A percentile compares a stretch with the other conserved stretches of the same genome.
Evolutionary conservation across 2,888 invertebrate genomes (phyloP).

Genomic region (Sminthurinus aureus): DNA sequence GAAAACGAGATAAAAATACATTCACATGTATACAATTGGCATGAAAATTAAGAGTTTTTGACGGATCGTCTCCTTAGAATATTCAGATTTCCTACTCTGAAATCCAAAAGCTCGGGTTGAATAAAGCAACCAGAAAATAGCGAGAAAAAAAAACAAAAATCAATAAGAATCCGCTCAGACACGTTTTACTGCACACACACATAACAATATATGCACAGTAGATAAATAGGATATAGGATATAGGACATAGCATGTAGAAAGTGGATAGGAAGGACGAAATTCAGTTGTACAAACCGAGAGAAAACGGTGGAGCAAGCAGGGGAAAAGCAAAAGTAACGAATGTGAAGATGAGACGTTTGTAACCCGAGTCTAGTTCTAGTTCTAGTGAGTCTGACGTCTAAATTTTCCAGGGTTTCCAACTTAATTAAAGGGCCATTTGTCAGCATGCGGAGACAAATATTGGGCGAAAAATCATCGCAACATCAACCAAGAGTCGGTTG

Average conservation of each 20-base stretch:
- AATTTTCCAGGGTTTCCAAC: constrained; percentile 36
- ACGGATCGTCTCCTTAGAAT: not conserved
- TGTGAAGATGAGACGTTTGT: constrained; percentile 40
- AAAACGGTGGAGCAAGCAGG: too few species aligned
- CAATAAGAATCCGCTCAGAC: too few species aligned
- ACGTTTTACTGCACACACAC: too few species aligned
- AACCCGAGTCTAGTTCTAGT: constrained; percentile 45
- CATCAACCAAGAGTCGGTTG: constrained; percentile 30
- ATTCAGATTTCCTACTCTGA: too few species aligned
- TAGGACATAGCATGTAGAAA: too few species aligned
- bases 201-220: too few species aligned
- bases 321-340: constrained; percentile 5
- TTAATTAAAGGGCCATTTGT: constrained; percentile 58
- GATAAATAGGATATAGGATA: too few species aligned
- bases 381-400: constrained; percentile 12
- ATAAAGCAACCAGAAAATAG: too few species aligned
- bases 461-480: constrained; percentile 49
- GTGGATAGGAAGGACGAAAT: too few species aligned
- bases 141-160: too few species aligned
- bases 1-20: not conserved
- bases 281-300: too few species aligned
- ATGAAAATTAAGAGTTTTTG: not conserved
- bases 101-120: too few species aligned
- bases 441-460: constrained; percentile 47
- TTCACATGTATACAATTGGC: not conserved